A percentile compares a stretch with the other conserved stretches of the same genome.
phyloP scores from a whole-genome alignment of 2,113 vertebrate genomes.

The Campylomormyrus numenius region DNA sequence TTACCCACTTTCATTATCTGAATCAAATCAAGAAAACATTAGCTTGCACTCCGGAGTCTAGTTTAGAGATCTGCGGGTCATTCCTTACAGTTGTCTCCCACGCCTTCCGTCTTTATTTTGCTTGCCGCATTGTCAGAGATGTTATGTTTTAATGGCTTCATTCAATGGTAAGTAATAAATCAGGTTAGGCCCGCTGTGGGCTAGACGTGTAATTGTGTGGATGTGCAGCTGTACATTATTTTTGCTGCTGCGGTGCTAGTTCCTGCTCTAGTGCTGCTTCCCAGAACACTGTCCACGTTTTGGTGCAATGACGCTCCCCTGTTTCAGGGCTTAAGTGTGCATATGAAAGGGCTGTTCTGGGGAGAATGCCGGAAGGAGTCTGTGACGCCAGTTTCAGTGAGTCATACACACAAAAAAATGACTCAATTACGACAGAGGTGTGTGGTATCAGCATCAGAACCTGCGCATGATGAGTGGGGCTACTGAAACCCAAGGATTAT shows the following conservation, averaged over 20 bases:
- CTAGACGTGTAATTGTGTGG: neutral
- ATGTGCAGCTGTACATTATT: neutral
- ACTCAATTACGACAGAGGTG: neutral
- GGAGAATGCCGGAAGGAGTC: neutral
- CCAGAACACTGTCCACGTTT: neutral
- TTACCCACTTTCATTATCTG: conserved; percentile 34
- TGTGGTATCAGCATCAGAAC: neutral
- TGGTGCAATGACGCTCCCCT: neutral
- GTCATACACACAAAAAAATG: neutral
- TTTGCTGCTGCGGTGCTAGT: neutral
- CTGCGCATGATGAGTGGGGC: neutral
- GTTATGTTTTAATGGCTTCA: neutral
- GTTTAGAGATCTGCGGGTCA: neutral
- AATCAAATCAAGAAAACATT: conserved; percentile 31
- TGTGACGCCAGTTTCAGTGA: neutral
- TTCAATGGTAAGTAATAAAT: neutral
- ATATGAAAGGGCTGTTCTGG: neutral
- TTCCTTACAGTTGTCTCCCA: neutral
- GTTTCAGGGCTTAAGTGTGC: neutral
- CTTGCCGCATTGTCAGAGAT: neutral
- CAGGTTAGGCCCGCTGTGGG: neutral
- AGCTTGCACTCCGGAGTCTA: conserved; percentile 8
- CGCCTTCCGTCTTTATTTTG: neutral
- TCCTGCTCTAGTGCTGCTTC: neutral
- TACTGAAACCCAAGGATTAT: neutral